Evolutionary conservation across 2,797 vertebrate genomes (phyloP).

Genomic region (Sebastes iracundus): DNA sequence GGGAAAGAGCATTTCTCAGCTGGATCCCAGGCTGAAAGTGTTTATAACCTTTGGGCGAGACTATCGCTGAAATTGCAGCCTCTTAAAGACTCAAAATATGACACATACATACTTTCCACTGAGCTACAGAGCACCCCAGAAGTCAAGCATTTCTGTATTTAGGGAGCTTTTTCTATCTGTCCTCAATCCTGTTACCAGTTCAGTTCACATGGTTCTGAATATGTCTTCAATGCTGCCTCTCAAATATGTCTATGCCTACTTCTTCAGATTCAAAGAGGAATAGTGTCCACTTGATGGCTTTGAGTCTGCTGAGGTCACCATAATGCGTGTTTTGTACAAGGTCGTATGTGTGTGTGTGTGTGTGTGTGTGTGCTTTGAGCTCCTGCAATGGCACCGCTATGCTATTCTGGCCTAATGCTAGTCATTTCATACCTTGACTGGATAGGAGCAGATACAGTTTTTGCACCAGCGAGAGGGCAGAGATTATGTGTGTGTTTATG

Average conservation of each 20-base stretch:
- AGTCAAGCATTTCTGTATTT: conserved; percentile 40
- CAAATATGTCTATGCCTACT: conserved; percentile 18
- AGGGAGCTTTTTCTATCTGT: conserved; percentile 38
- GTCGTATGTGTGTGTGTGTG: conserved; percentile 19
- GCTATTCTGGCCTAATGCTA: conserved; percentile 73
- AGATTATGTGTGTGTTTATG: conserved; percentile 66
- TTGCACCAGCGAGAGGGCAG: conserved; percentile 64
- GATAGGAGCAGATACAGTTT: conserved; percentile 75
- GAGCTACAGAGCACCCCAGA: conserved; percentile 32
- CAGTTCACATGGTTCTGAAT: conserved; percentile 26
- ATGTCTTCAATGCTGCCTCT: conserved; percentile 25
- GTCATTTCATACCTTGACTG: conserved; percentile 79
- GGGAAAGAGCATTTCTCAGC: conserved; percentile 29
- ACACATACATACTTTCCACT: conserved; percentile 14
- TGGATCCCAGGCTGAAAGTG: conserved; percentile 30
- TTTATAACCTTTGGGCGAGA: conserved; percentile 44
- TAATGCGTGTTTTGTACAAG: conserved; percentile 33
- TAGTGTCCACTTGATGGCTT: conserved; percentile 39
- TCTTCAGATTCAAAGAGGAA: conserved; percentile 55
- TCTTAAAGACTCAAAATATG: conserved; percentile 40
- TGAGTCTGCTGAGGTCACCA: conserved; percentile 49
- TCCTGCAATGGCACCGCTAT: conserved; percentile 50
- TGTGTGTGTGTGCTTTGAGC: conserved; percentile 52
- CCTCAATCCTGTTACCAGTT: conserved; percentile 52
- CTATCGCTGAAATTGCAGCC: conserved; percentile 30